Conservation (phyloP, 2,888 invertebrate species). For the Ligdia adustata region DNA sequence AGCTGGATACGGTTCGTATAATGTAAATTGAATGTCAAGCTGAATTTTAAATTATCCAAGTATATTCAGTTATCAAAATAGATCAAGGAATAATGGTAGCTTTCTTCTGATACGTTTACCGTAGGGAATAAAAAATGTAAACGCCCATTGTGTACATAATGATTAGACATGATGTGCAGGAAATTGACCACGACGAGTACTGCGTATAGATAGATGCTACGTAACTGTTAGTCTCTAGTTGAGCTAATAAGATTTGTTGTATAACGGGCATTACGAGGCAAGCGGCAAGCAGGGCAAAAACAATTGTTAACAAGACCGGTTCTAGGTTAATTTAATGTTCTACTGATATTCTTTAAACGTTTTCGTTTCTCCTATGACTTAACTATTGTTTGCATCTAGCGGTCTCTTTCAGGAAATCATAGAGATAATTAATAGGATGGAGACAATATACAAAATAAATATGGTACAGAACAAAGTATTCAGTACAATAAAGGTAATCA, state of each 20-base stretch:
- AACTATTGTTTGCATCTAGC: no score
- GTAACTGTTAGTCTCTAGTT: slow-evolving; percentile 61
- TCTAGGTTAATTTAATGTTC: slow-evolving; percentile 44
- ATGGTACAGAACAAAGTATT: no score
- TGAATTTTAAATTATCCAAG: no score
- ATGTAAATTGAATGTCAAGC: no score
- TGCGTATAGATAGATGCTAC: slow-evolving; percentile 48
- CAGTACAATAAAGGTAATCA: no score
- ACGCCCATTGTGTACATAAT: slow-evolving; percentile 38
- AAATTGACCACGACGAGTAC: slow-evolving; percentile 52
- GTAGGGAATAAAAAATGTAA: slow-evolving; percentile 29
- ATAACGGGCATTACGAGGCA: slow-evolving; percentile 66
- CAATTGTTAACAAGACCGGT: slow-evolving; percentile 65
- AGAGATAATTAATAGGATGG: no score
- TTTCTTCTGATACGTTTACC: slow-evolving; percentile 31
- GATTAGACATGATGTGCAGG: slow-evolving; percentile 52
- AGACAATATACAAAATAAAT: no score
- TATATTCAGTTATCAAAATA: no score
- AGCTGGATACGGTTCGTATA: no score
- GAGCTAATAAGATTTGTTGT: slow-evolving; percentile 71
- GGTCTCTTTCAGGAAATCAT: no score
- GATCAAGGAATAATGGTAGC: slow-evolving; percentile 10
- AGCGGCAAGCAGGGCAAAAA: slow-evolving; percentile 61
- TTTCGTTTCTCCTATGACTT: no score
- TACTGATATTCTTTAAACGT: slow-evolving; percentile 13